Evolutionary conservation across 2,797 vertebrate species (phyloP), one percentile per base, ranked within the genome.

Genomic region (Enteromius paludinosus): DNA sequence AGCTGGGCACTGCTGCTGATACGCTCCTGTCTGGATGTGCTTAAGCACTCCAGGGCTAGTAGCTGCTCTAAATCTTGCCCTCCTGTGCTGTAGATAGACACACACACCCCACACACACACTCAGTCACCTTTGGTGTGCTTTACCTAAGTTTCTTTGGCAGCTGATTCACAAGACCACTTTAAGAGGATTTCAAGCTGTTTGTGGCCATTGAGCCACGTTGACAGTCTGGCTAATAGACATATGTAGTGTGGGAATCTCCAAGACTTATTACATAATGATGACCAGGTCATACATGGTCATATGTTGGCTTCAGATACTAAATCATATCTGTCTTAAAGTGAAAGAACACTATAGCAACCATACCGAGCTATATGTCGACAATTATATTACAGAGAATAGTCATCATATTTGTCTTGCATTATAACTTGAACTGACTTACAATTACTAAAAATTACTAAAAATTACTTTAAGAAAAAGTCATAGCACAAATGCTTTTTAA

Each of bases 81-180:
- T 45, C 41, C 35, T 45, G 56, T 25, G 9, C 68, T 59, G 33
- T 81, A 54, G 68, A 35, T 25, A 43, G 61, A 79, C 45, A 73
- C 1, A 43, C 18, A 47, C 54, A 72, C 69, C 30, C n/a, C 5
- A 66, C 69, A 73, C 70, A 38, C 77, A 75, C 72, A 54, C 72
- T 35, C 66, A 23, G 45, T 75, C 75, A 49, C 38, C 69, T 78
- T 62, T 68, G 74, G 62, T 78, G 56, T 71, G 33, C 28, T 69
- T 74, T 84, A 84, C 62, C 69, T 82, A 28, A 30, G 33, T n/a
- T 78, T 43, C 59, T 82, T 68, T 71, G 72, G 54, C 56, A 72
- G 77, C 68, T 77, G 78, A 52, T 66, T 73, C 47, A 59, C 25
- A 62, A 62, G 72, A 81, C 15, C 69, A 70, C 49, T 88, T 86